These are phyloP conservation scores for Catharus bicknelli DNA, from an alignment of 2,113 vertebrate genomes.

Conservation along the genomic window DNA sequence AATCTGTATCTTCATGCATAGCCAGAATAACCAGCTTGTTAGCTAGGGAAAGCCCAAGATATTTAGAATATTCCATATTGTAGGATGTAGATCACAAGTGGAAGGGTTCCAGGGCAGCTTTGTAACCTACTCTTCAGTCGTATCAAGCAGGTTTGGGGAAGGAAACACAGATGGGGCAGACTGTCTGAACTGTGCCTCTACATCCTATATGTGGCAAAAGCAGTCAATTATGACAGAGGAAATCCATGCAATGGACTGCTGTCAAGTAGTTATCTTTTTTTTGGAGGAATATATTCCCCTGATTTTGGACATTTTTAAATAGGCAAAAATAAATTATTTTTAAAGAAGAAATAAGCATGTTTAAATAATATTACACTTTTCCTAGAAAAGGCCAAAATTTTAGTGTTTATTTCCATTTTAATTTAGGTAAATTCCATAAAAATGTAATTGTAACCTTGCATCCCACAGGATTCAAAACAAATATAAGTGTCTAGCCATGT, in stretches of 20 bases:
- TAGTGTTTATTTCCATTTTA: not conserved
- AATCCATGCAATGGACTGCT: not conserved
- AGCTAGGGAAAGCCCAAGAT: slow-evolving; percentile 54
- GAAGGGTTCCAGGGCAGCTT: slow-evolving; percentile 42
- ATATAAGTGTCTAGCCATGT: not conserved
- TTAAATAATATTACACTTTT: not conserved
- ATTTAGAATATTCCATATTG: slow-evolving; percentile 62
- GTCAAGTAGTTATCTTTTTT: not conserved
- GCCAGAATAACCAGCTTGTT: slow-evolving; percentile 67
- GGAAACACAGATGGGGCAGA: not conserved
- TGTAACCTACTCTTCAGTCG: slow-evolving; percentile 19
- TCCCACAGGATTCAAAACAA: slow-evolving; percentile 3
- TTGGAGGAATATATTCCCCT: not conserved
- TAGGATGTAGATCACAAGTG: slow-evolving; percentile 55
- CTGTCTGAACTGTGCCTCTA: not conserved
- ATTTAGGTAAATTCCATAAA: not conserved
- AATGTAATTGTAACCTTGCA: not conserved
- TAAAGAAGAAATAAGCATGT: not conserved
- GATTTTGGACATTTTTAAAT: not conserved
- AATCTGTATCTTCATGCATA: slow-evolving; percentile 64
- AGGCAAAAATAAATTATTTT: not conserved
- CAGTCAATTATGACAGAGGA: not conserved
- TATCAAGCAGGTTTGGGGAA: slow-evolving; percentile 30
- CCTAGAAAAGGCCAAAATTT: not conserved
- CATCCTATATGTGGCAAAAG: not conserved